phyloP scores from a whole-genome alignment of 2,797 vertebrate species.

The Acanthis flammea region DNA sequence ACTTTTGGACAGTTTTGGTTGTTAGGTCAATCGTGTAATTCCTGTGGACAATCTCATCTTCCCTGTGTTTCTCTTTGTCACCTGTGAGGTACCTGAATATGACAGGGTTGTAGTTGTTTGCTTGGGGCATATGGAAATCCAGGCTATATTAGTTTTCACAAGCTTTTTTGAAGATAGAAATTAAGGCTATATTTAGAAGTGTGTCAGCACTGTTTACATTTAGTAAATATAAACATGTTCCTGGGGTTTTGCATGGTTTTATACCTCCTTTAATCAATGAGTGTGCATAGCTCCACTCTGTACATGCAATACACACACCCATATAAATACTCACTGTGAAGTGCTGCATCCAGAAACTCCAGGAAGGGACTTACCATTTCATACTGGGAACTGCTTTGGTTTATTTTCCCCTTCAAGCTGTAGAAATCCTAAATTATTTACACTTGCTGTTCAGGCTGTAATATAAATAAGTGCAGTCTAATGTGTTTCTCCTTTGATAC shows the following conservation, averaged over 20 bases:
- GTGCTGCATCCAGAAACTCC: neutral
- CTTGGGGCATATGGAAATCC: neutral
- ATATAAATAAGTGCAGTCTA: constrained; percentile 3
- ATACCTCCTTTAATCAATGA: neutral
- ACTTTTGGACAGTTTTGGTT: neutral
- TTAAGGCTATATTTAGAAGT: neutral
- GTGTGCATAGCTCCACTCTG: no score
- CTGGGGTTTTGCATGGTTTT: neutral
- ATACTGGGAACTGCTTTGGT: neutral
- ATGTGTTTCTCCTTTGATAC: constrained; percentile 11
- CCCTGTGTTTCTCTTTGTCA: neutral
- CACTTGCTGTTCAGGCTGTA: neutral
- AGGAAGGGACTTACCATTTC: neutral
- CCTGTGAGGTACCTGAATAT: neutral
- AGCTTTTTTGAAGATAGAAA: constrained; percentile 24
- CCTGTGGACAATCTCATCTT: neutral
- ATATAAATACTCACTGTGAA: neutral
- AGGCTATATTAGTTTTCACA: neutral
- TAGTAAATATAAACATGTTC: neutral
- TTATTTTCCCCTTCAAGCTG: neutral
- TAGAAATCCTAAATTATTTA: constrained; percentile 38
- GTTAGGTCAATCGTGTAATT: neutral
- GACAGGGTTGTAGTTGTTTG: neutral
- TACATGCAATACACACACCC: no score
- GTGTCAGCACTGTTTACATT: neutral